Evolutionary conservation across 2,797 vertebrate species (phyloP), one percentile per base, ranked within the genome.

Genomic region (Gadopsis marmoratus): DNA sequence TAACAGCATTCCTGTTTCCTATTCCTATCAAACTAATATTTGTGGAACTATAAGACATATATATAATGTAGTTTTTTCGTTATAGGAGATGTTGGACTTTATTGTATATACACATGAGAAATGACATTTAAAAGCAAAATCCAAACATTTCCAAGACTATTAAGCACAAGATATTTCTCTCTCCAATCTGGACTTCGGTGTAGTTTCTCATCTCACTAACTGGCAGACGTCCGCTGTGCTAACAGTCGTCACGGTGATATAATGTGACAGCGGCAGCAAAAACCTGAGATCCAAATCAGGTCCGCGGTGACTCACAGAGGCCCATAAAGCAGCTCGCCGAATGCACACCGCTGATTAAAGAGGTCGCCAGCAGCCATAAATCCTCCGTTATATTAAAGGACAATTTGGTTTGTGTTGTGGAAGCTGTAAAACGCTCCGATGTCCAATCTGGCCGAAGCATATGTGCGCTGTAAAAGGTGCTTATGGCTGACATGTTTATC

Each of bases 401-500:
- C 84, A 77, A 82, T 91, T 93, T 91, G 75, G 81, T 90, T 88
- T 80, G 83, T 88, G 89, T 88, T 88, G 91, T 87, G 79, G 81
- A 93, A 89, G 71, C 86, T 78, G 89, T 92, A 92, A 94, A 94
- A 84, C 29, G 75, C 55, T 67, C 70, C 62, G 77, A 91, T 79
- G 89, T 92, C 87, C 88, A 86, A 81, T 91, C 83, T 84, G 80
- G 47, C 69, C 62, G 4, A 35, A 84, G 84, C 81, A 75, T 74
- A 86, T 80, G 85, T 86, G 85, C 89, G 88, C 89, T 86, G 88
- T 92, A 91, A 81, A 86, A 81, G 79, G 81, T 88, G 78, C 90
- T 91, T 85, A 80, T 3, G 21, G 19, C 48, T 88, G 93, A 92
- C 91, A 86, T 92, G 79, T 94, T 94, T 92, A 93, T 93, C 54